Conservation (phyloP, 2,888 invertebrate species). For the Eristalis intricaria region DNA sequence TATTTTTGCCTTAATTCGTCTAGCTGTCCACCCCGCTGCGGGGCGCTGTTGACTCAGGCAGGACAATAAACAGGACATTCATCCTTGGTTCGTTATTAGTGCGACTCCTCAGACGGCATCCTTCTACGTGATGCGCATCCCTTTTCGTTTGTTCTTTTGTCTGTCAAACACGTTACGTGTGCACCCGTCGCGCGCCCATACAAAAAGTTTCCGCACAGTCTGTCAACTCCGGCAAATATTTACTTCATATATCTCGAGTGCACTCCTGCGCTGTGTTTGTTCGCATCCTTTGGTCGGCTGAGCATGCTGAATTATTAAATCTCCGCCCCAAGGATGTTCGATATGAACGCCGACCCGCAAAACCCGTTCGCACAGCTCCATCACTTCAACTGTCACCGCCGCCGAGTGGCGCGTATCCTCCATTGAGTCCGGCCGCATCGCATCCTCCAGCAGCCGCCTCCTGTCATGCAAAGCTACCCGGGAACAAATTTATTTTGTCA, state of each 20-base stretch:
- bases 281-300: slow-evolving; percentile 29
- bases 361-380: background rate
- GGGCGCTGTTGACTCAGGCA: slow-evolving; percentile 39
- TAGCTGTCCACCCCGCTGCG: slow-evolving; percentile 1
- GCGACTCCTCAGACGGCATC: slow-evolving; percentile 25
- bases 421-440: background rate
- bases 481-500: slow-evolving; percentile 51
- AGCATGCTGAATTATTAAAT: slow-evolving; percentile 30
- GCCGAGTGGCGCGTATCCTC: background rate
- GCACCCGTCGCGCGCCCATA: background rate
- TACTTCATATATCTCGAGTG: slow-evolving; percentile 52
- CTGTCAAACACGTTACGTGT: slow-evolving; percentile 22
- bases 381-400: slow-evolving; percentile 9
- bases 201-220: slow-evolving; percentile 48
- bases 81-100: slow-evolving; percentile 36
- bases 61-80: slow-evolving; percentile 61
- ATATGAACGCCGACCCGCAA: background rate
- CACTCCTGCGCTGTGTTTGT: slow-evolving; percentile 12
- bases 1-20: slow-evolving; percentile 6
- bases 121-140: slow-evolving; percentile 54
- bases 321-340: background rate
- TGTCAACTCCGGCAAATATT: slow-evolving; percentile 56
- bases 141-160: slow-evolving; percentile 47
- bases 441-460: background rate
- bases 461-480: background rate